Evolutionary conservation across 2,888 invertebrate species (phyloP).

Genomic region (Glomeris marginata): DNA sequence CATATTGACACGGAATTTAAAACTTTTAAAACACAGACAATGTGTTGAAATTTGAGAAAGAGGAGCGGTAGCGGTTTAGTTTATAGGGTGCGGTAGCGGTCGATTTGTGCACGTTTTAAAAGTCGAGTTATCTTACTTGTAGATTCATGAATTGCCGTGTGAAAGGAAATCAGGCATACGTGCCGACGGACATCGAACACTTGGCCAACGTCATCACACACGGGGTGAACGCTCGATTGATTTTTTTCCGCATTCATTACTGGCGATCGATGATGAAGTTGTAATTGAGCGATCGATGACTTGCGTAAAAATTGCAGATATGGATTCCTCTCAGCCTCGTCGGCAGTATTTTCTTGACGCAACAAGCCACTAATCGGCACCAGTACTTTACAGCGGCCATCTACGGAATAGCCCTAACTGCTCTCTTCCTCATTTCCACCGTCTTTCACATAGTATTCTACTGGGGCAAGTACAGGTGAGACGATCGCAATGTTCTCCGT

Average conservation of each 20-base stretch:
- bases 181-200: constrained; percentile 76
- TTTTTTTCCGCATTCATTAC: background rate
- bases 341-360: constrained; percentile 56
- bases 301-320: constrained; percentile 31
- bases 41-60: too few relatives aligned
- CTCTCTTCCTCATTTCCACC: constrained; percentile 75
- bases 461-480: constrained; percentile 28
- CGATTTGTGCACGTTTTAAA: too few relatives aligned
- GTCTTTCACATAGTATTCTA: constrained; percentile 77
- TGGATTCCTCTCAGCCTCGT: constrained; percentile 75
- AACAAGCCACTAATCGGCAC: constrained; percentile 52
- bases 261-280: background rate
- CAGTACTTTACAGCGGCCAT: constrained; percentile 68
- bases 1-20: too few relatives aligned
- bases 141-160: constrained; percentile 20
- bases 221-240: constrained; percentile 38
- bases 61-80: too few relatives aligned
- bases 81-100: too few relatives aligned
- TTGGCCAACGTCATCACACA: constrained; percentile 83
- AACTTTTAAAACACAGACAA: too few relatives aligned
- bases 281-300: constrained; percentile 1
- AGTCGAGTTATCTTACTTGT: background rate
- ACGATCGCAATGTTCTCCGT: background rate
- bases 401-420: constrained; percentile 69
- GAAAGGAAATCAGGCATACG: constrained; percentile 46